Percentiles rank a stretch among this genome's conserved stretches.
Conservation (phyloP, 2,113 vertebrate genomes). For the Campylorhamphus procurvoides region DNA sequence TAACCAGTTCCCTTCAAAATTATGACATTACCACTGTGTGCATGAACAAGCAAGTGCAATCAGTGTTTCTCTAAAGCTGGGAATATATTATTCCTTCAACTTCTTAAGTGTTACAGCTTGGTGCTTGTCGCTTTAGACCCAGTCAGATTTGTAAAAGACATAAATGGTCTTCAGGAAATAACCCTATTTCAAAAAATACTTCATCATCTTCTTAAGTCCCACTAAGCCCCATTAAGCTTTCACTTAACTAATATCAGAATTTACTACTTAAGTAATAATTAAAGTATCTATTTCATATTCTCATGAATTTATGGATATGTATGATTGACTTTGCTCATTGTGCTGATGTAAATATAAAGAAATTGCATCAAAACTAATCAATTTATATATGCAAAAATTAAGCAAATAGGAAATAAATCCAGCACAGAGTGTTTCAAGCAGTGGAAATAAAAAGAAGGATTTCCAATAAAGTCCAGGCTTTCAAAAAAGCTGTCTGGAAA, state of each 20-base stretch:
- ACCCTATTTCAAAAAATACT: conserved; percentile 5
- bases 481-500: neutral
- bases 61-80: conserved; percentile 8
- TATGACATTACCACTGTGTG: neutral
- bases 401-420: neutral
- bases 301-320: neutral
- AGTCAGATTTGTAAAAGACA: conserved; percentile 55
- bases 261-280: conserved; percentile 31
- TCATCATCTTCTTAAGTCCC: neutral
- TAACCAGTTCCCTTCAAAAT: conserved; percentile 45
- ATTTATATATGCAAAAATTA: neutral
- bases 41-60: conserved; percentile 30
- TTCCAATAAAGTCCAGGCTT: neutral
- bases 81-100: conserved; percentile 60
- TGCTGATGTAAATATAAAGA: neutral
- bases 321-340: neutral
- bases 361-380: neutral
- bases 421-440: neutral
- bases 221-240: conserved; percentile 13
- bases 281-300: neutral
- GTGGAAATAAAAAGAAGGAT: neutral
- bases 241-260: conserved; percentile 15
- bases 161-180: conserved; percentile 20
- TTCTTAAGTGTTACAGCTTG: conserved; percentile 44
- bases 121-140: conserved; percentile 60